These are phyloP conservation scores for Hydropsyche tenuis DNA, from an alignment of 1,140 invertebrate species.

Conservation along the genomic window DNA sequence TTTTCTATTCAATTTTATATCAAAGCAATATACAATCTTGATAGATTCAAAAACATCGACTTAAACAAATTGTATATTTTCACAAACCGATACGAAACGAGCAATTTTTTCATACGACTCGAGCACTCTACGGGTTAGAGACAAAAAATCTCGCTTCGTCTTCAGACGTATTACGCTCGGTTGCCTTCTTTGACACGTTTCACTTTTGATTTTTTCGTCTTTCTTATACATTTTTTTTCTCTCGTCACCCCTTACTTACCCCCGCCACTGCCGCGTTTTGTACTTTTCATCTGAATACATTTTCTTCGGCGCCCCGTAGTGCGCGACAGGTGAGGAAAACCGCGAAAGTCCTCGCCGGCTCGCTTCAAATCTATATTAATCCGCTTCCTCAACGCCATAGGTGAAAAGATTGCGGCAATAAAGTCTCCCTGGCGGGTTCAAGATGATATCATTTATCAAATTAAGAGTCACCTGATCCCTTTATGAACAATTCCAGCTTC, in stretches of 20 bases:
- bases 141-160: not conserved
- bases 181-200: constrained; percentile 7
- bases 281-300: constrained; percentile 28
- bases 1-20: too few species aligned
- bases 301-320: not conserved
- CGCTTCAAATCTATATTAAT: constrained; percentile 31
- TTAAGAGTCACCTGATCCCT: constrained; percentile 23
- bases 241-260: not conserved
- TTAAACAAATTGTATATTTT: too few species aligned
- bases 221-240: too few species aligned
- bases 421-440: constrained; percentile 22
- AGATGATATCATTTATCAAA: constrained; percentile 36
- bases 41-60: too few species aligned
- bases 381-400: not conserved
- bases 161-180: constrained; percentile 7
- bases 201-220: constrained; percentile 7
- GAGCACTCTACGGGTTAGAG: not conserved
- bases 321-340: constrained; percentile 27
- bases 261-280: not conserved
- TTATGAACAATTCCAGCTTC: constrained; percentile 31
- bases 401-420: constrained; percentile 25
- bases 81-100: too few species aligned
- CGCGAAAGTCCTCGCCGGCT: not conserved
- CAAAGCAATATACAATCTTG: too few species aligned
- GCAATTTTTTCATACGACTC: too few species aligned